phyloP scores from a whole-genome alignment of 2,888 invertebrate species.

The Autographa gamma region DNA sequence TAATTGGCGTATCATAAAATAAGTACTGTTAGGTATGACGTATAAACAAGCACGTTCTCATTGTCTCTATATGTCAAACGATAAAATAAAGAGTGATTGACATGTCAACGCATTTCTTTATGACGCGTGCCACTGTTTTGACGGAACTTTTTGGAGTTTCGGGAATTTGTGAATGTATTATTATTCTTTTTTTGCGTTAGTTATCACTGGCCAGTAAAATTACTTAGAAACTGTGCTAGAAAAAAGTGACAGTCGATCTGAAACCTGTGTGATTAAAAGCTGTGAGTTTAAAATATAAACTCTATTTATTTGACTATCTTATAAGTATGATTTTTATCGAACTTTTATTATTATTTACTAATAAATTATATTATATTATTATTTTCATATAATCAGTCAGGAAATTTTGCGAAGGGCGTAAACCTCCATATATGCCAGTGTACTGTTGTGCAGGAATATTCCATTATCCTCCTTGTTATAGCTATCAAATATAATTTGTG shows the following conservation, averaged over 20 bases:
- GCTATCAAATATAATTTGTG: not conserved
- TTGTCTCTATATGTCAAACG: constrained; percentile 32
- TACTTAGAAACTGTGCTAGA: too few species aligned
- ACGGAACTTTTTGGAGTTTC: not conserved
- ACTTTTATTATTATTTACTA: not conserved
- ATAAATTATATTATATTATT: not conserved
- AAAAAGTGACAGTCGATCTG: too few species aligned
- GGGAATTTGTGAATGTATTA: not conserved
- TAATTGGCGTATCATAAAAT: constrained; percentile 40
- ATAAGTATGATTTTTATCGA: not conserved
- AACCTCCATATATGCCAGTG: not conserved
- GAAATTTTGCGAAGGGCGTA: not conserved
- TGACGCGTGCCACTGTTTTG: not conserved
- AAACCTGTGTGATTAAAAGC: too few species aligned
- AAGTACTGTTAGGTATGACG: constrained; percentile 40
- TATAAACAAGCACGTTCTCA: constrained; percentile 23
- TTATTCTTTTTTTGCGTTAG: not conserved
- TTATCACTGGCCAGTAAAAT: too few species aligned
- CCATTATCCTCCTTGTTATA: not conserved
- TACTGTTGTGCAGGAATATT: not conserved
- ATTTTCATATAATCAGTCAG: not conserved
- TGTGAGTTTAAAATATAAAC: too few species aligned
- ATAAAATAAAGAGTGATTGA: constrained; percentile 32
- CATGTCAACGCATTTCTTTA: constrained; percentile 28
- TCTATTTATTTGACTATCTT: too few species aligned